Conservation (phyloP, 2,113 vertebrate species). For the Eudyptes chrysolophus region DNA sequence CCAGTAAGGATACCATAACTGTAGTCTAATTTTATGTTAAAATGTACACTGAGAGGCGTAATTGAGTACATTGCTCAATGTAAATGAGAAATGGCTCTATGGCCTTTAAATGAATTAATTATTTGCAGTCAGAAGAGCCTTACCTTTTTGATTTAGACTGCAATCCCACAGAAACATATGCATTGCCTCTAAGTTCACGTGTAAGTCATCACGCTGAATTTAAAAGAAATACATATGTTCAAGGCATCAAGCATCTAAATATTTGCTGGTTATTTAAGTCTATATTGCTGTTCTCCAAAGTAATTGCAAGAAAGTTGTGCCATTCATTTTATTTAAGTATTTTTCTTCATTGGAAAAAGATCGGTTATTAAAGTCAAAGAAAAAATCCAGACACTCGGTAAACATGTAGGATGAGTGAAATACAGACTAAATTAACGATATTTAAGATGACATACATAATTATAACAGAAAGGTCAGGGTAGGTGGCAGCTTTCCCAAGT, state of each 20-base stretch:
- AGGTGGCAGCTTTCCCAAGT: constrained; percentile 32
- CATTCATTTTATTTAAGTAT: neutral
- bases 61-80: neutral
- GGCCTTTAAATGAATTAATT: neutral
- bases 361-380: neutral
- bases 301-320: neutral
- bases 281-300: neutral
- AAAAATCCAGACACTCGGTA: neutral
- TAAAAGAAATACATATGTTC: fast-evolving
- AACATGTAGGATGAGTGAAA: neutral
- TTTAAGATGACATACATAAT: neutral
- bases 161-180: neutral
- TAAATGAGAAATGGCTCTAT: neutral
- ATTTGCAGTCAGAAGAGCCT: neutral
- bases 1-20: fast-evolving
- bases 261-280: neutral
- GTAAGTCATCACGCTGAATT: neutral
- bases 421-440: neutral
- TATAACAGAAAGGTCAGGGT: neutral
- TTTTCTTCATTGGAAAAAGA: neutral
- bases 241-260: neutral
- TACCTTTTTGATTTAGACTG: neutral
- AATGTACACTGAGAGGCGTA: neutral
- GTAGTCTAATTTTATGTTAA: neutral
- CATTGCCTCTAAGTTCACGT: neutral